Base-by-base conservation (phyloP, 2,888 invertebrate genomes). In the Callinectes sapidus region DNA sequence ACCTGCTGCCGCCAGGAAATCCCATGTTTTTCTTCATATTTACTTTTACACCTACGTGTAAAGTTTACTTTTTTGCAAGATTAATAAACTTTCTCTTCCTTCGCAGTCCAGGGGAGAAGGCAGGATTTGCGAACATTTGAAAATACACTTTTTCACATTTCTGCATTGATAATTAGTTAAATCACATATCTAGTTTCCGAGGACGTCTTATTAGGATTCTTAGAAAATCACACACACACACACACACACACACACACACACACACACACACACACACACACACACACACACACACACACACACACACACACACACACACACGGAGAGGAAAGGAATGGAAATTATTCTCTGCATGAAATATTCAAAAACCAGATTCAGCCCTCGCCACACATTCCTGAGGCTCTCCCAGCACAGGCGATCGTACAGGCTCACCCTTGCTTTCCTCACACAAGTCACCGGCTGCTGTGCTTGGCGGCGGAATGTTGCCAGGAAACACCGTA, bases 231-330 rank as follows among this genome's bases (percentile, higher is more conserved):
- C 66, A 66, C 66, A 66, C 66, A 66, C 66, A 66, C 66, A 66
- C 66, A 66, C 66, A 66, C 18, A 66, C 66, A 66, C 66, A 66
- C 66, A 66, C 66, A 66, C 66, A 66, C 66, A 66, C 66, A 66
- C 66, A 66, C 66, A 71, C 71, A 71, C 71, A 71, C 71, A 71
- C 71, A 71, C 71, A 71, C 71, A 71, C 71, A 61, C 61, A 61
- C 61, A 71, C 71, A 71, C 71, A 71, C 71, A 71, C 71, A 71
- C 71, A 71, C 71, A 71, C 71, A 71, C 71, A 71, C n/a, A 71
- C 71, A 71, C 71, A 71, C n/a, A 71, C 71, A 71, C 71, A 71
- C n/a, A 71, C 71, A 71, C 71, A 28, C 28, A 71, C n/a, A 28
- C 6, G 10, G n/a, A n/a, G n/a, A n/a, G n/a, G n/a, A 71, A 71